These are phyloP conservation scores for Stichopus horrens DNA, from an alignment of 53 echinoderm and acorn worm genomes.

Conservation along the genomic window DNA sequence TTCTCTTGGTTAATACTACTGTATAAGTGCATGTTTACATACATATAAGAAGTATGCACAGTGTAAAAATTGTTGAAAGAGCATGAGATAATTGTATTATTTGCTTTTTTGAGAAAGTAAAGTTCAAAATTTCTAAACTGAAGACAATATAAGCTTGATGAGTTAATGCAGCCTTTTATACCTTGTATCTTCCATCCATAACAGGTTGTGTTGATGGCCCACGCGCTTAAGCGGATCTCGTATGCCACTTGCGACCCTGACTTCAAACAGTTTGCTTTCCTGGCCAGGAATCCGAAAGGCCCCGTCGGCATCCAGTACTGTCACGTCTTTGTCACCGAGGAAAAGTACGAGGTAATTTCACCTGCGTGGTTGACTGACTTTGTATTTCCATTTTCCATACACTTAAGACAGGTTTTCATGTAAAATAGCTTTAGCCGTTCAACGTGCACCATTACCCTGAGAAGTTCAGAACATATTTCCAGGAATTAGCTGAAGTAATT, in stretches of 20 bases:
- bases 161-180: not conserved
- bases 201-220: constrained; percentile 95
- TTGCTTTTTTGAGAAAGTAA: too few species aligned
- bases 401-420: not conserved
- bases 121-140: too few species aligned
- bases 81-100: too few species aligned
- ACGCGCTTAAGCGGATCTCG: constrained; percentile 91
- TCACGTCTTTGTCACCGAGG: constrained; percentile 88
- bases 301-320: constrained; percentile 98
- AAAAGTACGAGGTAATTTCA: constrained; percentile 70
- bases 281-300: constrained; percentile 96
- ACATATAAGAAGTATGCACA: too few species aligned
- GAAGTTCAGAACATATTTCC: not conserved
- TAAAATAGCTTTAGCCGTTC: not conserved
- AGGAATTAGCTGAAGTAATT: too few species aligned
- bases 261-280: constrained; percentile 93
- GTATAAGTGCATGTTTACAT: too few species aligned
- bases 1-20: too few species aligned
- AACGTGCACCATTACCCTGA: not conserved
- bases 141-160: too few species aligned
- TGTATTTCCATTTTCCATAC: not conserved
- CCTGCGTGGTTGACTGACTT: not conserved
- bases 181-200: not conserved
- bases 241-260: constrained; percentile 97
- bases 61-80: too few species aligned